Evolutionary conservation across 2,113 vertebrate genomes (phyloP).

Genomic region (Crotalus helleri): DNA sequence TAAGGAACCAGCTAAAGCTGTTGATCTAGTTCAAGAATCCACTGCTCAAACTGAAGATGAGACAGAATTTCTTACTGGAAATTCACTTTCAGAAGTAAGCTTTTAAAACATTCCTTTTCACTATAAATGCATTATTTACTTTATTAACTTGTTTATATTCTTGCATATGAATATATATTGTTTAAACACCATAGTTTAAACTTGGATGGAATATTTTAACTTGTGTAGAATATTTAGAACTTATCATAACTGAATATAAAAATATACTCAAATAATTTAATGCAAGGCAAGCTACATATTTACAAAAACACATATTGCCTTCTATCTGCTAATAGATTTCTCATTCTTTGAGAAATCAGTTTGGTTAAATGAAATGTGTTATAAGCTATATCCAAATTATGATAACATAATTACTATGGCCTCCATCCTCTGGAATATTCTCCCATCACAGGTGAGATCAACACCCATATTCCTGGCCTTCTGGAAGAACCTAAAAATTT

Average conservation of each 20-base stretch:
- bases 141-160: neutral
- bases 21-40: slow-evolving; percentile 57
- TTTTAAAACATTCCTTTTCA: neutral
- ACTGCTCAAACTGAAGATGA: slow-evolving; percentile 60
- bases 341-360: neutral
- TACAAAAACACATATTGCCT: neutral
- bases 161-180: neutral
- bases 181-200: neutral
- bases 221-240: neutral
- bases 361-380: neutral
- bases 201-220: neutral
- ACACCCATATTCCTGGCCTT: too few species aligned
- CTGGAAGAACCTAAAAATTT: too few species aligned
- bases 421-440: too few species aligned
- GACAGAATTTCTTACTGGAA: slow-evolving; percentile 59
- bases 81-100: slow-evolving; percentile 65
- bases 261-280: neutral
- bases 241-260: neutral
- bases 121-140: neutral
- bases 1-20: slow-evolving; percentile 61
- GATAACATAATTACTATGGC: neutral
- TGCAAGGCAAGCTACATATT: neutral
- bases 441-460: too few species aligned
- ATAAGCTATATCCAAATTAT: neutral
- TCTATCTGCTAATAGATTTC: neutral